A percentile compares a stretch with the other conserved stretches of the same genome.
Evolutionary conservation across 1,140 invertebrate species (phyloP).

Genomic region (Argopecten irradians): DNA sequence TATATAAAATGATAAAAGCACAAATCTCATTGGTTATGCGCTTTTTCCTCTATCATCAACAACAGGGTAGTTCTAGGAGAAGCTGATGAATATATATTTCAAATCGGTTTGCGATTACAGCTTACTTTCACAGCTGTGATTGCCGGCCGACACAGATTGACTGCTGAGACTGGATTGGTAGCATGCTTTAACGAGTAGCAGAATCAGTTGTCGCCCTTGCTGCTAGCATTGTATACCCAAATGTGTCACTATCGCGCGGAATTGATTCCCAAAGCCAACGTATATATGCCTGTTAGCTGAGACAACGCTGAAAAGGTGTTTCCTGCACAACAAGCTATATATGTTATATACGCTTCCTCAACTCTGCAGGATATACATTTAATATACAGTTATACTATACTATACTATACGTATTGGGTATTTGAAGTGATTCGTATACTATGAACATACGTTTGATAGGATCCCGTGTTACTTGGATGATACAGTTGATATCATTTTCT

Average conservation of each 20-base stretch:
- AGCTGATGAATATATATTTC: conserved; percentile 1
- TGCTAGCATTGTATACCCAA: background rate
- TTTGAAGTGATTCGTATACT: too few relatives aligned
- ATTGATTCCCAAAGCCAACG: background rate
- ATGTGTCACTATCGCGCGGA: background rate
- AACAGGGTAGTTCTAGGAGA: background rate
- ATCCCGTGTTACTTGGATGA: too few relatives aligned
- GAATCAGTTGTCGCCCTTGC: background rate
- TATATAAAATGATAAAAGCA: background rate
- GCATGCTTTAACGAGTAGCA: background rate
- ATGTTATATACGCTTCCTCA: too few relatives aligned
- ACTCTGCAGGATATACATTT: too few relatives aligned
- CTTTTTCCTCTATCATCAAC: background rate
- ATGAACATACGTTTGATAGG: too few relatives aligned
- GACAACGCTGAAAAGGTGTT: too few relatives aligned
- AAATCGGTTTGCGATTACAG: background rate
- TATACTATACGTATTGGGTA: too few relatives aligned
- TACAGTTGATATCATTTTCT: too few relatives aligned
- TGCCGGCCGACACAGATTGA: background rate
- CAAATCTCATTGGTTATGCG: background rate
- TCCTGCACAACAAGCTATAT: too few relatives aligned
- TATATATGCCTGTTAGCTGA: background rate
- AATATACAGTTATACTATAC: too few relatives aligned
- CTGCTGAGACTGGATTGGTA: background rate
- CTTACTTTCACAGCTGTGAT: background rate